Evolutionary conservation across 2,888 invertebrate species (phyloP), one percentile per base, ranked within the genome.

Genomic region (Baccha elongata): DNA sequence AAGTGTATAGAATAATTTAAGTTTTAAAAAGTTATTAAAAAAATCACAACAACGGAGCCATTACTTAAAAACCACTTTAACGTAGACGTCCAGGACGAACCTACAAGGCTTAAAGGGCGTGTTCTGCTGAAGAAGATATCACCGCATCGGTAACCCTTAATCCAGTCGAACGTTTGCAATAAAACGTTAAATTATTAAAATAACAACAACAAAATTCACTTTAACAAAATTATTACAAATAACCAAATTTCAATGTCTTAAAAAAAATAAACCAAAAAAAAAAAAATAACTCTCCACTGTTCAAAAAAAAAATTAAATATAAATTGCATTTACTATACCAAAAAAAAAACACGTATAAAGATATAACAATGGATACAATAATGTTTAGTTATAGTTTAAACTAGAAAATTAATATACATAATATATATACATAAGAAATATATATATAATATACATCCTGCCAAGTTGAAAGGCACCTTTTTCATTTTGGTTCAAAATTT

Each of bases 11-110:
- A 62, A 74, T 53, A 68, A 79, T 85, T 74, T 64, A 55, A 79
- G 71, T 84, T 85, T 80, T 29, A 76, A 76, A 65, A 78, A 85
- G 78, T 74, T 83, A 78, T 75, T 74, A 78, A 81, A 71, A 90
- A 90, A 89, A 88, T 88, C 87, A 89, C 88, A 89, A 90, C 90
- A 90, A 90, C 90, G 90, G 90, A 91, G 90, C 87, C 90, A 87
- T 85, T 88, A 89, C 87, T 84, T 86, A 86, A 87, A 85, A 86
- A 86, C 86, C 84, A 86, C 85, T 87, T 86, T 84, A 85, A 86
- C 86, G 85, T 89, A 88, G 88, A 87, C 86, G 88, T 86, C 86
- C 88, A 87, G 72, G 88, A 88, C 87, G 88, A 87, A 87, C 86
- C 88, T 85, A 86, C 86, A 67, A 87, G 86, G 65, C 85, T 86